Evolutionary conservation across 2,888 invertebrate genomes (phyloP).

Genomic region (Lepidonotus clava): DNA sequence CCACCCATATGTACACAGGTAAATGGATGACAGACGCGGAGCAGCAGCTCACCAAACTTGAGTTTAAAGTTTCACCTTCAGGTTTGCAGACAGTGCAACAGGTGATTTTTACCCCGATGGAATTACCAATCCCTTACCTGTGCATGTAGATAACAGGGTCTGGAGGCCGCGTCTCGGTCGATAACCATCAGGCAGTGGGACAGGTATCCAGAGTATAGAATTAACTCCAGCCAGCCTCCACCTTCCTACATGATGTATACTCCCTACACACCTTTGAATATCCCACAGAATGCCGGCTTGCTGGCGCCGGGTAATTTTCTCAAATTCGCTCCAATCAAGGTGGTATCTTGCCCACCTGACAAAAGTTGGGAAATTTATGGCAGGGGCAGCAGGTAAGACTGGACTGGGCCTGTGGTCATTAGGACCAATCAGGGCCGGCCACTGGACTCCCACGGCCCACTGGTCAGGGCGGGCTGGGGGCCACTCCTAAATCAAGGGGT

Average conservation of each 20-base stretch:
- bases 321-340: slow-evolving; percentile 27
- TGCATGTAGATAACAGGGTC: slow-evolving; percentile 33
- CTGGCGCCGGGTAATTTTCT: not conserved
- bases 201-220: not conserved
- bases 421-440: not conserved
- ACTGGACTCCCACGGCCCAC: not conserved
- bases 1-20: too few species aligned
- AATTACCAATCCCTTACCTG: slow-evolving; percentile 22
- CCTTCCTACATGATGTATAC: slow-evolving; percentile 13
- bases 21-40: too few species aligned
- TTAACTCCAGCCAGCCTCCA: not conserved
- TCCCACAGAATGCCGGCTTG: not conserved
- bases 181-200: not conserved
- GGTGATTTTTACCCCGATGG: not conserved
- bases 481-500: too few species aligned
- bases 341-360: slow-evolving; percentile 20
- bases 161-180: not conserved
- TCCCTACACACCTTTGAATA: not conserved
- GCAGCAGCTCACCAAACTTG: not conserved
- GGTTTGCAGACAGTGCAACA: not conserved
- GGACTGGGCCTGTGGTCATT: not conserved
- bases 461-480: not conserved
- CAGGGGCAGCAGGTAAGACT: slow-evolving; percentile 8
- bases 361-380: not conserved
- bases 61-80: not conserved